Conservation (phyloP, 2,888 invertebrate genomes). For the Drosophila hawaiiensis region DNA sequence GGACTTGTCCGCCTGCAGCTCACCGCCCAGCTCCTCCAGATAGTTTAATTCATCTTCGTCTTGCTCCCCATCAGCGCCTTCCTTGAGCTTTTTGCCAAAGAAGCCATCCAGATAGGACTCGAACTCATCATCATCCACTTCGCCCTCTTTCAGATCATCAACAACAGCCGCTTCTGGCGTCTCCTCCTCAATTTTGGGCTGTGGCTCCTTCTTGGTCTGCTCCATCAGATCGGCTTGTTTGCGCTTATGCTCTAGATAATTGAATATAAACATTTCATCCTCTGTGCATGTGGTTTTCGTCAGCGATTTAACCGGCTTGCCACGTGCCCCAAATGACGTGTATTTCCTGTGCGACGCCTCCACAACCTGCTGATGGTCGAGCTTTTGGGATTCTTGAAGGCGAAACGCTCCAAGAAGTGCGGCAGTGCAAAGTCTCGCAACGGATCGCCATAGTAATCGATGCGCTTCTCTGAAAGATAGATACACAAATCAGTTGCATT, state of each 20-base stretch:
- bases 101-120: slow-evolving; percentile 86
- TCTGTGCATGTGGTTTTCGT: slow-evolving; percentile 92
- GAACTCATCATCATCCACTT: slow-evolving; percentile 88
- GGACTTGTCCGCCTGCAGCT: slow-evolving; percentile 70
- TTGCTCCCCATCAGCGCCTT: slow-evolving; percentile 87
- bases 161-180: slow-evolving; percentile 77
- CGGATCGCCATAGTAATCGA: slow-evolving; percentile 96
- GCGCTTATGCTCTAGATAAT: slow-evolving; percentile 87
- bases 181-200: slow-evolving; percentile 79
- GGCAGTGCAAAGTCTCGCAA: slow-evolving; percentile 96
- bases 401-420: slow-evolving; percentile 97
- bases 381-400: slow-evolving; percentile 96
- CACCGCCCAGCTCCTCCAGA: slow-evolving; percentile 88
- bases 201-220: slow-evolving; percentile 77
- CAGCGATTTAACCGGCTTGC: slow-evolving; percentile 90
- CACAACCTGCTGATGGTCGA: slow-evolving; percentile 84
- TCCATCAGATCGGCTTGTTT: slow-evolving; percentile 77
- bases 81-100: slow-evolving; percentile 86
- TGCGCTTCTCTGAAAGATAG: slow-evolving; percentile 87
- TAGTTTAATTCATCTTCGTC: slow-evolving; percentile 89
- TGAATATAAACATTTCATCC: slow-evolving; percentile 90
- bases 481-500: neutral
- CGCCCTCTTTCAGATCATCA: slow-evolving; percentile 88
- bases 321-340: slow-evolving; percentile 89
- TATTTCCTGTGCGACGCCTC: slow-evolving; percentile 87